Base-by-base conservation (phyloP, 2,797 vertebrate genomes). In the Gymnopithys bicolor region DNA sequence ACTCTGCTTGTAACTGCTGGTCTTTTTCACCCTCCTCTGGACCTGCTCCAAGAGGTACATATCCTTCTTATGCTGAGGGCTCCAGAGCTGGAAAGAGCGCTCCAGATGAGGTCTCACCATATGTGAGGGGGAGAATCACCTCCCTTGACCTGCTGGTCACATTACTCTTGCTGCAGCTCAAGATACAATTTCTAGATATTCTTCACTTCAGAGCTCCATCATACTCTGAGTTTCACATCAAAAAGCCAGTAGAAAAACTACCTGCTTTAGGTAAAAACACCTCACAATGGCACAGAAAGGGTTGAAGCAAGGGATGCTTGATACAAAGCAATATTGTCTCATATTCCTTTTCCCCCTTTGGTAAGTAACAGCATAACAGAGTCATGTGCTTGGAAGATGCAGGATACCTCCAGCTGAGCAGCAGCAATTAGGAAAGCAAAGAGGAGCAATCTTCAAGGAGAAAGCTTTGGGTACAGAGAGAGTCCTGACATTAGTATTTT, bases 371-470 rank as follows among this genome's bases (percentile, higher is more conserved):
- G 90, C 75, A 83, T 59, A 96, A 96, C 89, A 91, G 86, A 96
- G 82, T 94, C 92, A 94, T 46, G 78, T 68, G 87, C 86, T 91
- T 87, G 87, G 94, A 95, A 95, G 93, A 91, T 3, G 14, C 13
- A 3, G 3, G 2, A 77, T 70, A 91, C 94, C 94, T 95, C 93
- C 93, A 96, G 88, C 96, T 94, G 94, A 96, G 96, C 84, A 76
- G 77, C 5, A 14, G 91, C 96, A 97, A 97, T 97, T 95, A 96
- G 88, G 87, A 85, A 90, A 91, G 95, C 91, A 81, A 94, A 95
- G 93, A 93, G 76, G 53, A 95, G 58, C 86, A 93, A 87, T 83
- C 91, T 94, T 94, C 94, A 97, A 96, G 95, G 95, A 97, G 95
- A 96, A 95, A 96, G 79, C 92, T 87, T 11, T 46, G 89, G 89